A percentile compares a stretch with the other conserved stretches of the same genome.
Evolutionary conservation across 2,888 invertebrate genomes (phyloP).

Genomic region (Drosophila lutescens): DNA sequence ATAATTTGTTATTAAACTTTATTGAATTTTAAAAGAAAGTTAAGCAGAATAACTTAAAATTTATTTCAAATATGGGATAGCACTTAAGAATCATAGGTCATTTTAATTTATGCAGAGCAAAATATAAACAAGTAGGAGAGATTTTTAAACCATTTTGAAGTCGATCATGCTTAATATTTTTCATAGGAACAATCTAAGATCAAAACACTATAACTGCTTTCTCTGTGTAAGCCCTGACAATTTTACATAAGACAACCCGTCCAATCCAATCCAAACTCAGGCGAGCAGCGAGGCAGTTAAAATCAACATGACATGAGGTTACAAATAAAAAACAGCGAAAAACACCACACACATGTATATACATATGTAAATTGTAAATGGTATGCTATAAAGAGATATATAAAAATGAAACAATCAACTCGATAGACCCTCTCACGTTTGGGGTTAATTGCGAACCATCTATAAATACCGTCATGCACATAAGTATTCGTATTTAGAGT

Average conservation of each 20-base stretch:
- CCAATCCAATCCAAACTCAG: constrained; percentile 32
- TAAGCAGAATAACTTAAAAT: no score
- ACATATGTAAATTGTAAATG: constrained; percentile 58
- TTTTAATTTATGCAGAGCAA: neutral
- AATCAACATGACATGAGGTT: constrained; percentile 42
- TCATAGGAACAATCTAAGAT: neutral
- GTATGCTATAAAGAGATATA: constrained; percentile 27
- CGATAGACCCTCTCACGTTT: constrained; percentile 34
- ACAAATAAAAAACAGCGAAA: constrained; percentile 15
- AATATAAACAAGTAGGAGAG: neutral
- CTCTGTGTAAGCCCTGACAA: constrained; percentile 14
- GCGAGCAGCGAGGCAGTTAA: constrained; percentile 39
- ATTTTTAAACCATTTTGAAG: no score
- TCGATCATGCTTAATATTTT: neutral
- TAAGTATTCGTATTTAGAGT: constrained; percentile 40
- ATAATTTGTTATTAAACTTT: no score
- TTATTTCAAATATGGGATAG: no score
- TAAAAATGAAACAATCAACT: constrained; percentile 33
- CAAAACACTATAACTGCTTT: neutral
- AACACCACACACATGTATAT: constrained; percentile 15
- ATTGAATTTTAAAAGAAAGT: no score
- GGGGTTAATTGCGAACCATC: constrained; percentile 48
- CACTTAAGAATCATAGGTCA: no score
- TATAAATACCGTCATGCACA: constrained; percentile 34
- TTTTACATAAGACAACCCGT: constrained; percentile 39